Base-by-base conservation (phyloP, 2,113 vertebrate species). In the Cyanoliseus patagonus region DNA sequence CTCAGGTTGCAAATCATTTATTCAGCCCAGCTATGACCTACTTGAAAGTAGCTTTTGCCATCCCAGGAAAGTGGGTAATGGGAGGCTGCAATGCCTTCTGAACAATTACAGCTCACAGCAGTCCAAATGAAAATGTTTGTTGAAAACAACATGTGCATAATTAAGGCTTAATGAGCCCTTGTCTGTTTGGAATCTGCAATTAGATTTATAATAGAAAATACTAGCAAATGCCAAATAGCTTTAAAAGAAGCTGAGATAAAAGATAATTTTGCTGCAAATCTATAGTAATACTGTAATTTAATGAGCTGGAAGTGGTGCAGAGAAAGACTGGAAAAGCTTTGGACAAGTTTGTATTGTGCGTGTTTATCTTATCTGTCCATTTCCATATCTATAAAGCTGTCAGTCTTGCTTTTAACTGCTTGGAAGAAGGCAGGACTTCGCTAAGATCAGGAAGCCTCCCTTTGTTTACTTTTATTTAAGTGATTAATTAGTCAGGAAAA, bases 121-220 rank as follows among this genome's bases (percentile, higher is more conserved):
- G 98, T 98, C 98, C 99, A 99, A 99, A 99, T 99, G 98, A 99
- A 99, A 99, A 99, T 99, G 99, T 99, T 99, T 99, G 99, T 99
- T 98, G 99, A 99, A 99, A 99, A 99, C 99, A 99, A 99, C 99
- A 99, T 99, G 99, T 99, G 99, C 99, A 99, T 99, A 99, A 99
- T 99, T 99, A 99, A 99, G 99, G 98, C 99, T 99, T 99, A 99
- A 99, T 99, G 99, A 99, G 99, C 98, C 98, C 99, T 99, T 99
- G 99, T 99, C 99, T 99, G 98, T 98, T 98, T 98, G 98, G 99
- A 99, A 99, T 99, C 99, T 99, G 99, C 99, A 99, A 99, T 99
- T 99, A 99, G 99, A 99, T 99, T 98, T 99, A 99, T 99, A 99
- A 99, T 99, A 98, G 98, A 97, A 97, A 96, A 98, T 95, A 97